Evolutionary conservation across 2,797 vertebrate genomes (phyloP).

Genomic region (Mus caroli): DNA sequence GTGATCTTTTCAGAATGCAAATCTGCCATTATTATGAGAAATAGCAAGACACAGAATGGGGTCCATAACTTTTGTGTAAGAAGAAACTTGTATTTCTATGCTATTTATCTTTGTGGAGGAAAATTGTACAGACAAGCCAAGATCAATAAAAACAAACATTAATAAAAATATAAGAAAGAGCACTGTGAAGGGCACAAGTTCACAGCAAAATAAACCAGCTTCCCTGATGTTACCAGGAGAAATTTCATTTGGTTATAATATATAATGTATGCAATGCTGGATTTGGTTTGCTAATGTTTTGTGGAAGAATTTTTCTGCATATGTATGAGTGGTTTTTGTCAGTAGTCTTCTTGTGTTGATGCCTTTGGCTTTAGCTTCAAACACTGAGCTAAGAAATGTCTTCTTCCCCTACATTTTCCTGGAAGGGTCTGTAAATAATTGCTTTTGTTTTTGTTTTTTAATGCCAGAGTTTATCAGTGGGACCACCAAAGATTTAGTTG

Average conservation of each 20-base stretch:
- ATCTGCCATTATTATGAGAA: slow-evolving; percentile 48
- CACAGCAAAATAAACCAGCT: neutral
- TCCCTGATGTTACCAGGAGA: neutral
- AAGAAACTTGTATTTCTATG: neutral
- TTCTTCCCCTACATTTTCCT: neutral
- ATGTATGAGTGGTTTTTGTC: neutral
- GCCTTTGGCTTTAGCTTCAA: neutral
- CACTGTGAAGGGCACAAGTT: neutral
- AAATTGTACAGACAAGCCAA: slow-evolving; percentile 4
- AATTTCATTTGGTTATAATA: neutral
- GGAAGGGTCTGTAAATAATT: neutral
- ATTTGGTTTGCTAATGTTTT: slow-evolving; percentile 4
- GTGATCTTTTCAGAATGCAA: slow-evolving; percentile 47
- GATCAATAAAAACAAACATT: slow-evolving; percentile 50
- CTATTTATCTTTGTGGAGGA: slow-evolving; percentile 37
- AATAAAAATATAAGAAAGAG: slow-evolving; percentile 7
- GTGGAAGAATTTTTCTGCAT: neutral
- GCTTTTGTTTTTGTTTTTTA: neutral
- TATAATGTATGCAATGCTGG: neutral
- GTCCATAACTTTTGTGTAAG: neutral
- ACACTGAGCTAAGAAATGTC: neutral
- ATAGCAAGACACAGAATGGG: neutral
- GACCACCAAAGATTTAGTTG: neutral
- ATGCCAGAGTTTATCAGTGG: slow-evolving; percentile 3
- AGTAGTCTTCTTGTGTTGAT: slow-evolving; percentile 22